Evolutionary conservation across 2,797 vertebrate genomes (phyloP), one percentile per base, ranked within the genome.

Genomic region (Pangasius mekongensis): DNA sequence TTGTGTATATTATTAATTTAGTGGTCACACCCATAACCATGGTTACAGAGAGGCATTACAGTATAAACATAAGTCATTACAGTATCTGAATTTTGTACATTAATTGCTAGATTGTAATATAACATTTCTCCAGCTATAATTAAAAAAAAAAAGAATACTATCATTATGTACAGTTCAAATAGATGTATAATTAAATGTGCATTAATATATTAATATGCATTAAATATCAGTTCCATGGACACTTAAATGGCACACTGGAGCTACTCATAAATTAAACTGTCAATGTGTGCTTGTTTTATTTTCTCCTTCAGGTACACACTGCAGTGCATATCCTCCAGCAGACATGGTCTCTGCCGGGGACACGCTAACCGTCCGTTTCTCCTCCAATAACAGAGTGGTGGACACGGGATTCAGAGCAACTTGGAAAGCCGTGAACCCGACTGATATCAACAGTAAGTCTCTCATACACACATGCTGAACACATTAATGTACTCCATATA

Each of bases 361-460:
- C 88, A 90, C 14, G 0, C 91, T 96, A 90, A 92, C 89, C 16
- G 89, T 97, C 89, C 91, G 39, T 62, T 97, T 97, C 93, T 93
- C 93, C 30, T 94, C 95, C 89, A 96, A 96, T 64, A 90, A 92
- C 92, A 95, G 90, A 81, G 93, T 96, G 66, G 96, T 96, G 90
- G 96, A 97, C 91, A 92, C 92, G 0, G 96, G 96, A 88, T 97
- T 97, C 91, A 43, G 4, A 0, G 95, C 94, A 30, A 89, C 87
- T 43, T 97, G 96, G 96, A 94, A 71, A 91, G 95, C 92, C 62
- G 91, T 96, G 83, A 93, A 96, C 64, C 93, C 95, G 8, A 7
- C 73, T 52, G 90, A 94, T 14, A 93, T 95, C 94, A 90, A 90
- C 87, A 49, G 93, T 94, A 87, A 92, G 91, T 89, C 47, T 24